These are phyloP conservation scores for Noctilio leporinus DNA, from an alignment of 2,113 vertebrate species.

Conservation along the genomic window DNA sequence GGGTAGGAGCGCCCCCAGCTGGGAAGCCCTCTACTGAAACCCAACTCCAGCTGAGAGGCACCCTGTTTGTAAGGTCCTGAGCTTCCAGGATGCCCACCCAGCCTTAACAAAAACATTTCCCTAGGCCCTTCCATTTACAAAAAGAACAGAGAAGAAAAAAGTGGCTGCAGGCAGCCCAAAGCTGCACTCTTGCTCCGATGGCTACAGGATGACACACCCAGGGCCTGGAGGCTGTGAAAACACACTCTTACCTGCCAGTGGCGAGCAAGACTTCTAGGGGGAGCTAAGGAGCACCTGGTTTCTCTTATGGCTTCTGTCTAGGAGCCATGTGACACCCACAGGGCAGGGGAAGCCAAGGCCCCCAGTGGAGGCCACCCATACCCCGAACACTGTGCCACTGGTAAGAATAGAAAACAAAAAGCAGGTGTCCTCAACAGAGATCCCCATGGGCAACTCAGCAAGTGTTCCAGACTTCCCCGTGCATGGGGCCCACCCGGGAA, in stretches of 20 bases:
- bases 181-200: background rate
- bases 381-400: background rate
- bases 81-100: background rate
- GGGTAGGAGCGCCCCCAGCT: too few relatives aligned
- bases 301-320: background rate
- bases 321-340: background rate
- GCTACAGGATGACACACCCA: background rate
- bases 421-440: background rate
- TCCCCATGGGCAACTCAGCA: background rate
- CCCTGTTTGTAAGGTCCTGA: background rate
- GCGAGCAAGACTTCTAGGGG: background rate
- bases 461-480: background rate
- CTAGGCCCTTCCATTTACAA: background rate
- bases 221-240: background rate
- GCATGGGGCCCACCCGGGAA: background rate
- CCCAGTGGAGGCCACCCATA: background rate
- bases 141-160: background rate
- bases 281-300: too few relatives aligned
- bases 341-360: background rate
- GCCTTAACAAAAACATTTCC: background rate
- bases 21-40: background rate
- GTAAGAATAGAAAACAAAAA: background rate
- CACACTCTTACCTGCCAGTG: fast-evolving
- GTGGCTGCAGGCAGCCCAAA: background rate
- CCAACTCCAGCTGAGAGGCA: too few relatives aligned